Evolutionary conservation across 2,113 vertebrate genomes (phyloP).

Genomic region (Trichomycterus rosablanca): DNA sequence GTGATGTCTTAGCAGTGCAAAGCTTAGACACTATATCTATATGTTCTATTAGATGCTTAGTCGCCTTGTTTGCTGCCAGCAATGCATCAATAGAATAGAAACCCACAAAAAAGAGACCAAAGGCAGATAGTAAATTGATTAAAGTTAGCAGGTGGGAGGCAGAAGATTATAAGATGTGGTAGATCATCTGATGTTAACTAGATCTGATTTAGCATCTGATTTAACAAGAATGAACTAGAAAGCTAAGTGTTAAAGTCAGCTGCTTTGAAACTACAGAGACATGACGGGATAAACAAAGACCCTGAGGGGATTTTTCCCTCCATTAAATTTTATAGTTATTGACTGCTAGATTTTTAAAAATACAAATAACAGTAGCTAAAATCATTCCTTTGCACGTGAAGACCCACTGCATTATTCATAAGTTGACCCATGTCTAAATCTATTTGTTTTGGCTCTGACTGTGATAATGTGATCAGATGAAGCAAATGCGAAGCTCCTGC

Average conservation of each 20-base stretch:
- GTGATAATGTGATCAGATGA: slow-evolving; percentile 40
- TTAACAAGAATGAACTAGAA: slow-evolving; percentile 82
- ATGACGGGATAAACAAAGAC: slow-evolving; percentile 93
- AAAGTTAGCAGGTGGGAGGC: slow-evolving; percentile 77
- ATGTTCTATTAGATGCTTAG: slow-evolving; percentile 38
- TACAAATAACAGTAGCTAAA: slow-evolving; percentile 93
- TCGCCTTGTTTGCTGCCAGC: slow-evolving; percentile 51
- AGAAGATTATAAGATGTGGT: slow-evolving; percentile 76
- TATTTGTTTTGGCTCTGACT: slow-evolving; percentile 13
- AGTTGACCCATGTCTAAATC: slow-evolving; percentile 49
- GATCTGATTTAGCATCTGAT: slow-evolving; percentile 55
- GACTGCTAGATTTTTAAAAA: slow-evolving; percentile 93
- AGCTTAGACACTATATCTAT: slow-evolving; percentile 28
- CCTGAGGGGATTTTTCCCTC: slow-evolving; percentile 82
- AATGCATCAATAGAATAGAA: slow-evolving; percentile 44
- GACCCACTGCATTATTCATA: slow-evolving; percentile 88
- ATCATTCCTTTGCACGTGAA: slow-evolving; percentile 80
- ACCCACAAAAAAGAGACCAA: slow-evolving; percentile 25
- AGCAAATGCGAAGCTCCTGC: slow-evolving; percentile 13
- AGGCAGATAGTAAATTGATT: slow-evolving; percentile 38
- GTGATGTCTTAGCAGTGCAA: slow-evolving; percentile 21
- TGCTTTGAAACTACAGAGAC: slow-evolving; percentile 82
- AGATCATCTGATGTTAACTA: slow-evolving; percentile 68
- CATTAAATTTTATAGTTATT: slow-evolving; percentile 81
- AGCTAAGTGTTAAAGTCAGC: slow-evolving; percentile 69